These are phyloP conservation scores for Campopleginae sp. DNA, from an alignment of 2,888 invertebrate species.

Conservation along the genomic window DNA sequence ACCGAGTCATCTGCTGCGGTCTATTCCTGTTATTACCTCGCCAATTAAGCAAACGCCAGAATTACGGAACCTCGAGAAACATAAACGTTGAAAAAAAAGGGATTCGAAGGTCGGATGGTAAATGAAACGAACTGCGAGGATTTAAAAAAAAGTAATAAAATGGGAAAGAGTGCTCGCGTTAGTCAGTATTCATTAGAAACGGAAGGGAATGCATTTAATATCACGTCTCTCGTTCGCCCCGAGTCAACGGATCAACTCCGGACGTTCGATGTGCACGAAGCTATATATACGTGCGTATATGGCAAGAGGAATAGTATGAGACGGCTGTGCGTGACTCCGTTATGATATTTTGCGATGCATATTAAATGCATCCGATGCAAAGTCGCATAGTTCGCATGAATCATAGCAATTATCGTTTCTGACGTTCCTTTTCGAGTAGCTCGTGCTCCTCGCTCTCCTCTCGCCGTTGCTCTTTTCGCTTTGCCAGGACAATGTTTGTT, in stretches of 20 bases:
- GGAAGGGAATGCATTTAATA: slow-evolving; percentile 77
- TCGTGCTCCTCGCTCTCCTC: slow-evolving; percentile 33
- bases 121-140: neutral
- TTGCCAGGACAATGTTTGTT: neutral
- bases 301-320: slow-evolving; percentile 6
- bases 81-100: neutral
- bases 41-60: neutral
- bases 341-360: slow-evolving; percentile 75
- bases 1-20: neutral
- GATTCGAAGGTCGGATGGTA: neutral
- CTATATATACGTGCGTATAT: neutral
- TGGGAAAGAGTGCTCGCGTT: slow-evolving; percentile 2
- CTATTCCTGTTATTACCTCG: neutral
- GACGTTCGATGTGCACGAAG: slow-evolving; percentile 26
- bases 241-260: slow-evolving; percentile 29
- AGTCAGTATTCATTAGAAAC: slow-evolving; percentile 69
- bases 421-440: slow-evolving; percentile 67
- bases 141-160: neutral
- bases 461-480: neutral
- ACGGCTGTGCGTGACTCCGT: slow-evolving; percentile 71
- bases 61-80: neutral
- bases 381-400: slow-evolving; percentile 79
- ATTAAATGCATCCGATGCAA: slow-evolving; percentile 78
- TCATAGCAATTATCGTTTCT: slow-evolving; percentile 80
- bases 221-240: slow-evolving; percentile 65